Conservation (phyloP, 2,113 vertebrate genomes). For the Prinia subflava region DNA sequence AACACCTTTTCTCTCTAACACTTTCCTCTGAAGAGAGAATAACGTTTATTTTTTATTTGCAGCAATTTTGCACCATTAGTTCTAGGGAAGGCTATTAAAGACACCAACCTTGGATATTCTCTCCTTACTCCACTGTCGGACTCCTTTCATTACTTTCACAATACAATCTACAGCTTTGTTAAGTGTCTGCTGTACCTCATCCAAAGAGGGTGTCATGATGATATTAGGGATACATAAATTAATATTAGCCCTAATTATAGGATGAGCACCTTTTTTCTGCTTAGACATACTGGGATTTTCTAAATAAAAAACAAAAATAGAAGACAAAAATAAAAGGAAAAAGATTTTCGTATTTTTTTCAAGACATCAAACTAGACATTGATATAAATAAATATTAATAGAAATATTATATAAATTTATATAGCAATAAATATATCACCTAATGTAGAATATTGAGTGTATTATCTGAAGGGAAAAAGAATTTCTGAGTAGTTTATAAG, state of each 20-base stretch:
- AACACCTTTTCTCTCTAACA: constrained; percentile 75
- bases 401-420: neutral
- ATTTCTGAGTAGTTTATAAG: neutral
- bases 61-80: neutral
- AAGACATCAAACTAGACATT: neutral
- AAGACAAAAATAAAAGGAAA: neutral
- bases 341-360: neutral
- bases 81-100: neutral
- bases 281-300: constrained; percentile 64
- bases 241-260: constrained; percentile 83
- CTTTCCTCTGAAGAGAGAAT: constrained; percentile 72
- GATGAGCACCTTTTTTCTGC: constrained; percentile 59
- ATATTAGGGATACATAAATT: constrained; percentile 87
- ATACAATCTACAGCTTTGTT: constrained; percentile 83
- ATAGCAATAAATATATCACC: neutral
- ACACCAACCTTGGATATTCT: constrained; percentile 81
- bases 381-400: neutral
- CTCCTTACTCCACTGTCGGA: constrained; percentile 88
- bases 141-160: constrained; percentile 84
- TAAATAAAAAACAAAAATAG: constrained; percentile 31
- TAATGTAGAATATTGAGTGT: neutral
- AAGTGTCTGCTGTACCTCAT: constrained; percentile 86
- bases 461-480: neutral
- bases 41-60: neutral
- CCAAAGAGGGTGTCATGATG: constrained; percentile 80